phyloP scores from a whole-genome alignment of 2,113 vertebrate species.

The Lophochroa leadbeateri region DNA sequence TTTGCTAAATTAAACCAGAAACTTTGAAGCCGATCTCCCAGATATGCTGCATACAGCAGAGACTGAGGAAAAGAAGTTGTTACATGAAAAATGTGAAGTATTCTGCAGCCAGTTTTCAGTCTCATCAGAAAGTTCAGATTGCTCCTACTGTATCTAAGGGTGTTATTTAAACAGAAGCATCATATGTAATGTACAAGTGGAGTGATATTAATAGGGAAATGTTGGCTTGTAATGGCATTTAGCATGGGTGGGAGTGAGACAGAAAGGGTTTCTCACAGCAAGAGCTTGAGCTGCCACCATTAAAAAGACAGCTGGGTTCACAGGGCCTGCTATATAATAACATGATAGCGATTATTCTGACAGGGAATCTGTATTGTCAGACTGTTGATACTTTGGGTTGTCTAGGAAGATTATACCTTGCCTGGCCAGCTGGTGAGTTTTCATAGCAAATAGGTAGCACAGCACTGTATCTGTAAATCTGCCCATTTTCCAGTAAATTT shows the following conservation, averaged over 20 bases:
- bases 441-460: not conserved
- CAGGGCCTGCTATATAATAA: not conserved
- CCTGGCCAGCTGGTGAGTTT: not conserved
- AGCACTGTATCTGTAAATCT: not conserved
- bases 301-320: conserved; percentile 22
- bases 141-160: conserved; percentile 5
- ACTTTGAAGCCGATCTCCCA: not conserved
- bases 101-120: not conserved
- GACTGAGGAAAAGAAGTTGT: not conserved
- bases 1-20: not conserved
- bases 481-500: not conserved
- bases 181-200: not conserved
- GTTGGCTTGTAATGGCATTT: conserved; percentile 30
- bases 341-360: not conserved
- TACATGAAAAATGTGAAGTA: not conserved
- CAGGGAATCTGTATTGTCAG: conserved; percentile 21
- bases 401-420: conserved; percentile 54
- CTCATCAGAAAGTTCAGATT: conserved; percentile 48
- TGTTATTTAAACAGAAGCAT: conserved; percentile 47
- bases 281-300: not conserved
- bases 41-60: not conserved
- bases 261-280: not conserved
- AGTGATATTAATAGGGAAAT: conserved; percentile 35
- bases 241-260: conserved; percentile 4
- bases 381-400: conserved; percentile 17